Conservation (phyloP, 2,113 vertebrate species). For the Dicerorhinus sumatrensis region DNA sequence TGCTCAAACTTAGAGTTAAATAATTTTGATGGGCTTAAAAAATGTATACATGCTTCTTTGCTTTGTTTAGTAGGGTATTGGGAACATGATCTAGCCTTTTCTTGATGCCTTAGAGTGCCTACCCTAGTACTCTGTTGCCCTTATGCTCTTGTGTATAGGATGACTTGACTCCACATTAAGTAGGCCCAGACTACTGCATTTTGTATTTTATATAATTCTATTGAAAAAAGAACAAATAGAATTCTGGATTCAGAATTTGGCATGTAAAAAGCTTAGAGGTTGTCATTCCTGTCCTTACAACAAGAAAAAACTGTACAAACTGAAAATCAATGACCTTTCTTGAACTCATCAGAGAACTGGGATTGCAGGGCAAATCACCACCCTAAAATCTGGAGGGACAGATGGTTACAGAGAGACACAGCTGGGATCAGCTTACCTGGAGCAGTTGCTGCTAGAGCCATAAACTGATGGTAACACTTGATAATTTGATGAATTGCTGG, state of each 20-base stretch:
- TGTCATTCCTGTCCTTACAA: neutral
- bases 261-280: neutral
- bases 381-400: neutral
- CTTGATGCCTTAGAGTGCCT: neutral
- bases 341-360: neutral
- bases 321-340: neutral
- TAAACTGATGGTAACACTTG: neutral
- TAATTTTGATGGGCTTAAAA: neutral
- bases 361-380: neutral
- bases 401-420: neutral
- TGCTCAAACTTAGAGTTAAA: slow-evolving; percentile 17
- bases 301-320: neutral
- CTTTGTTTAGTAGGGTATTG: neutral
- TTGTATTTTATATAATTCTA: slow-evolving; percentile 17
- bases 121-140: neutral
- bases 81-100: neutral
- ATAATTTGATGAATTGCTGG: neutral
- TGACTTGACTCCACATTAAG: neutral
- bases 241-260: neutral
- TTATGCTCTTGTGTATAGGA: neutral
- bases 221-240: neutral
- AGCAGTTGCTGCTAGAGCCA: neutral
- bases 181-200: neutral
- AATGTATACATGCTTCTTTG: neutral
- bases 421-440: neutral